Percentiles rank a stretch among this genome's conserved stretches.
These are phyloP conservation scores for Agrotis ipsilon DNA, from an alignment of 2,888 invertebrate genomes.

Conservation along the genomic window DNA sequence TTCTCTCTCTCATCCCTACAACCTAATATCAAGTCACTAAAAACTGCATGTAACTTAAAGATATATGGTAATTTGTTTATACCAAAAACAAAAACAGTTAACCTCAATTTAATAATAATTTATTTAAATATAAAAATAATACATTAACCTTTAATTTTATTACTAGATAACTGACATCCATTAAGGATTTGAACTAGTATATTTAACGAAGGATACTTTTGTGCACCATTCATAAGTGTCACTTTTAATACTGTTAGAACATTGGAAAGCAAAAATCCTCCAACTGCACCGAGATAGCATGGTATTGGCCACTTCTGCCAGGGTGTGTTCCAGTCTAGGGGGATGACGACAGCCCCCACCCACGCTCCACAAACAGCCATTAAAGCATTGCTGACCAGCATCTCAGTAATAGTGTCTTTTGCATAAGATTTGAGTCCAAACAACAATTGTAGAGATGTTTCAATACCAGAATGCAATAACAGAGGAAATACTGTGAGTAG, in stretches of 20 bases:
- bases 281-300: constrained; percentile 93
- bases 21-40: no score
- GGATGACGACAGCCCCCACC: constrained; percentile 96
- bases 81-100: not conserved
- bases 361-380: constrained; percentile 94
- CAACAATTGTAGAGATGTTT: constrained; percentile 89
- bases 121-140: constrained; percentile 39
- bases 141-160: constrained; percentile 29
- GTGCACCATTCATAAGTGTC: constrained; percentile 78
- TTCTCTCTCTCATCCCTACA: no score
- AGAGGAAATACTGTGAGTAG: constrained; percentile 92
- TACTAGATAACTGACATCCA: constrained; percentile 75
- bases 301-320: constrained; percentile 97
- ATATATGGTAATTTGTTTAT: not conserved
- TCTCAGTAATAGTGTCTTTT: constrained; percentile 89
- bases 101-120: constrained; percentile 14
- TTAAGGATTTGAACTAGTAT: constrained; percentile 78
- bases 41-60: no score
- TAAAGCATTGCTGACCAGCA: constrained; percentile 91
- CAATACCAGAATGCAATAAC: constrained; percentile 92
- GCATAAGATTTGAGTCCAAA: constrained; percentile 88
- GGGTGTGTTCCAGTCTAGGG: constrained; percentile 97
- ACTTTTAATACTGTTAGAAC: constrained; percentile 89
- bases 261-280: constrained; percentile 92
- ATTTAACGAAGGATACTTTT: constrained; percentile 81